A percentile compares a stretch with the other conserved stretches of the same genome.
These are phyloP conservation scores for Forpus xanthops DNA, from an alignment of 2,797 vertebrate species.

Conservation along the genomic window DNA sequence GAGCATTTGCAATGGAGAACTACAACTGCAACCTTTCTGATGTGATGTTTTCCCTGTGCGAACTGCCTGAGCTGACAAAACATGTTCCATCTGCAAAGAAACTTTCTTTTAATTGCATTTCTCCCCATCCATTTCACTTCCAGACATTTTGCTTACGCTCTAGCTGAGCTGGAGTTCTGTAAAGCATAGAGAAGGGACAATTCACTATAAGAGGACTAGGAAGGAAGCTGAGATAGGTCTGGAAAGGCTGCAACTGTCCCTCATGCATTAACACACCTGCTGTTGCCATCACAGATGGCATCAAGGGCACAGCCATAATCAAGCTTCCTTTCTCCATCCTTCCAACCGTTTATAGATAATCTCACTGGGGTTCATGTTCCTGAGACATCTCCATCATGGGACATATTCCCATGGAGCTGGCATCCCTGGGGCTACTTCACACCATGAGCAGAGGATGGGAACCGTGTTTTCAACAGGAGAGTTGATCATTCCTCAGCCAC, in stretches of 20 bases:
- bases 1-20: neutral
- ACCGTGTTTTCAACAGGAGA: rapidly evolving
- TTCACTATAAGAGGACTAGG: neutral
- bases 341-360: neutral
- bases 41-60: neutral
- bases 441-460: neutral
- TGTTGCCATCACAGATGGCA: neutral
- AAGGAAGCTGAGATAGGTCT: neutral
- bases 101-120: rapidly evolving
- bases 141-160: neutral
- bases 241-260: neutral
- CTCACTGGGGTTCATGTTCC: neutral
- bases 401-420: neutral
- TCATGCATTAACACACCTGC: neutral
- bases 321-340: neutral
- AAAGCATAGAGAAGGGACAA: neutral
- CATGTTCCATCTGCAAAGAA: neutral
- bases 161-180: neutral
- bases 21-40: neutral
- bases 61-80: neutral
- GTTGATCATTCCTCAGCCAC: neutral
- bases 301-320: neutral
- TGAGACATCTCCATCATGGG: neutral
- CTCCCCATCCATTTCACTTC: neutral
- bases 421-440: neutral